Percentiles rank a stretch among this genome's conserved stretches.
Evolutionary conservation across 2,888 invertebrate species (phyloP).

Genomic region (Kuschelorhynchus macadamiae): DNA sequence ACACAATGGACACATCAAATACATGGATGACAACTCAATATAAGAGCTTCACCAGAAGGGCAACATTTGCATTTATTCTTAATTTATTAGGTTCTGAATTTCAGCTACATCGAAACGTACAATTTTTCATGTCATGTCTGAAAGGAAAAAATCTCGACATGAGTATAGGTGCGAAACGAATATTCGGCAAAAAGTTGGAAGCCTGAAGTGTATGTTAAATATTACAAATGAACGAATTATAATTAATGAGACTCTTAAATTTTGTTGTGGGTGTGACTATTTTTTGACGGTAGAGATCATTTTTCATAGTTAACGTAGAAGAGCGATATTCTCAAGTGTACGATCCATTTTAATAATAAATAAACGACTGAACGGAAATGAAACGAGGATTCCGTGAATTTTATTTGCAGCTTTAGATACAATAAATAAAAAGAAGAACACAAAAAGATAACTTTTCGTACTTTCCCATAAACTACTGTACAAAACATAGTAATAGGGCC

Average conservation of each 20-base stretch:
- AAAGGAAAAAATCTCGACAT: not conserved
- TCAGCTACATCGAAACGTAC: not conserved
- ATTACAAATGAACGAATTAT: slow-evolving; percentile 18
- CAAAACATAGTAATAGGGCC: too few relatives aligned
- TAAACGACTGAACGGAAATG: too few relatives aligned
- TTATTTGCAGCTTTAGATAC: too few relatives aligned
- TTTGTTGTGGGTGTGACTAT: slow-evolving; percentile 16
- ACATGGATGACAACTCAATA: slow-evolving; percentile 44
- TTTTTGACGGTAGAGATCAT: slow-evolving; percentile 7
- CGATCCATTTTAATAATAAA: slow-evolving; percentile 28
- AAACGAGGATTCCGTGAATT: too few relatives aligned
- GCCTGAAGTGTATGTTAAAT: slow-evolving; percentile 11
- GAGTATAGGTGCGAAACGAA: not conserved
- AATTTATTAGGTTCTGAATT: slow-evolving; percentile 32
- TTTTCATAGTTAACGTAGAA: slow-evolving; percentile 21
- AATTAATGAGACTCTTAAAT: slow-evolving; percentile 27
- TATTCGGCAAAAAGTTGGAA: slow-evolving; percentile 12
- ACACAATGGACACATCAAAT: slow-evolving; percentile 43
- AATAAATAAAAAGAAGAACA: too few relatives aligned
- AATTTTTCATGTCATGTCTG: slow-evolving; percentile 19
- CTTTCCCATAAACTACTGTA: too few relatives aligned
- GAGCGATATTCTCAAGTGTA: slow-evolving; percentile 34
- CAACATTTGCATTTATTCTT: slow-evolving; percentile 25
- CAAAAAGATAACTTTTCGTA: too few relatives aligned
- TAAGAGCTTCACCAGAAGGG: slow-evolving; percentile 5